Base-by-base conservation (phyloP, 2,888 invertebrate species). In the Leptopilina myrica region DNA sequence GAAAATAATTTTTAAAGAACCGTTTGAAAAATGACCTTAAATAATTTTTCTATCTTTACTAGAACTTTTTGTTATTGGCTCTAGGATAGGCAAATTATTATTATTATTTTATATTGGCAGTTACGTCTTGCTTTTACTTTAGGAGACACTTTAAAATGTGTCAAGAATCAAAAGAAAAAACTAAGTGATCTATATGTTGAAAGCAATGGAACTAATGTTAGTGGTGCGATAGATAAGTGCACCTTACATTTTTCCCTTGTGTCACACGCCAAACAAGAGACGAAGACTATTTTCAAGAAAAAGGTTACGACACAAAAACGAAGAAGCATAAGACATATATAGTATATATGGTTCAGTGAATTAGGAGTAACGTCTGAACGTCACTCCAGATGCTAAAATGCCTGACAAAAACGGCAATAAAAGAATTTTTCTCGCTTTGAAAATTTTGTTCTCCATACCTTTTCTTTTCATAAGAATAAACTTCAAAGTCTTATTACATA, bases 151-250 rank as follows among this genome's bases (percentile, higher is more conserved):
- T 49, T 49, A 49, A 12, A 49, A 49, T 9, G 11, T 53, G 73
- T 43, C 73, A 73, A 73, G n/a, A 56, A 33, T 56, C 56, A 33
- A 40, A 26, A 14, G 46, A 49, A 56, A 26, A 56, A 56, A 56
- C 53, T n/a, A 9, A 62, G 62, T 62, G 62, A 62, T 49, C 49
- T 49, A 49, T 33, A n/a, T 73, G 56, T n/a, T 56, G 73, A n/a
- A 73, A 53, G 53, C 49, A 69, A 69, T 69, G 69, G 49, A 69
- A 69, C 69, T 69, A 49, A 56, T 73, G 56, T 26, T 20, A 73
- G 26, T 49, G 11, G 73, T 73, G 73, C 53, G 56, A 56, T 73
- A 73, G 56, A 56, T 56, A 73, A 73, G 73, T 73, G 73, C 73
- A 73, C 56, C 56, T 73, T 56, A 56, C 73, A 73, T 73, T 73